Evolutionary conservation across 2,113 vertebrate genomes (phyloP).

Genomic region (Gnathochromis pfefferi): DNA sequence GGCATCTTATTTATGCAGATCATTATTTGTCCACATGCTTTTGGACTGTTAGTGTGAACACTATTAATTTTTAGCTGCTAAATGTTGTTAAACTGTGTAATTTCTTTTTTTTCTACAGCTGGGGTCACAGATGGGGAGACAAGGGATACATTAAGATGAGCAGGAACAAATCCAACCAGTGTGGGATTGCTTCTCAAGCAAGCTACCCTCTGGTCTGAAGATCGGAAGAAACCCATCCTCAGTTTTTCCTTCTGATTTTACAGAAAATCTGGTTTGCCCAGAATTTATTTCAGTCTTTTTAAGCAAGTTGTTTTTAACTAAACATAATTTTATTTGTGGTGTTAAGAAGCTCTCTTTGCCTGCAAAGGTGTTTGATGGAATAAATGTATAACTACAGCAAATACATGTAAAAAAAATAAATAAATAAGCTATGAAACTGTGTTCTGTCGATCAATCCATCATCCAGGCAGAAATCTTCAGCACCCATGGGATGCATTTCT

Average conservation of each 20-base stretch:
- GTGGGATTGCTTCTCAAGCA: constrained; percentile 67
- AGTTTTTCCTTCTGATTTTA: neutral
- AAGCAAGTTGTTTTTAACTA: neutral
- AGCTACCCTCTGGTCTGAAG: constrained; percentile 71
- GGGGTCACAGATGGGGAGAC: constrained; percentile 66
- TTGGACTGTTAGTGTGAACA: neutral
- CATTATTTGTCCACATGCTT: neutral
- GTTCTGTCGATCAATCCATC: neutral
- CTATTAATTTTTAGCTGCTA: neutral
- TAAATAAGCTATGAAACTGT: neutral
- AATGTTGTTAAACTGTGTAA: neutral
- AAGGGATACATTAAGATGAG: constrained; percentile 74
- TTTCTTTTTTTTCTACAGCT: constrained; percentile 59
- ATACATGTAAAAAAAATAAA: neutral
- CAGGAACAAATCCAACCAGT: constrained; percentile 74
- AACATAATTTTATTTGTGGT: neutral
- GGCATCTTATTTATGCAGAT: neutral
- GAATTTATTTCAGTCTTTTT: neutral
- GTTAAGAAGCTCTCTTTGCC: neutral
- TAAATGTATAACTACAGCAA: neutral
- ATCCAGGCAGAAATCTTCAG: neutral
- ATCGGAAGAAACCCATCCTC: neutral
- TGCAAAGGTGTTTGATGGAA: neutral
- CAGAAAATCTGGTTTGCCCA: neutral
- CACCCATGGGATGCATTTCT: neutral